phyloP scores from a whole-genome alignment of 2,113 vertebrate genomes.

The Daboia siamensis region DNA sequence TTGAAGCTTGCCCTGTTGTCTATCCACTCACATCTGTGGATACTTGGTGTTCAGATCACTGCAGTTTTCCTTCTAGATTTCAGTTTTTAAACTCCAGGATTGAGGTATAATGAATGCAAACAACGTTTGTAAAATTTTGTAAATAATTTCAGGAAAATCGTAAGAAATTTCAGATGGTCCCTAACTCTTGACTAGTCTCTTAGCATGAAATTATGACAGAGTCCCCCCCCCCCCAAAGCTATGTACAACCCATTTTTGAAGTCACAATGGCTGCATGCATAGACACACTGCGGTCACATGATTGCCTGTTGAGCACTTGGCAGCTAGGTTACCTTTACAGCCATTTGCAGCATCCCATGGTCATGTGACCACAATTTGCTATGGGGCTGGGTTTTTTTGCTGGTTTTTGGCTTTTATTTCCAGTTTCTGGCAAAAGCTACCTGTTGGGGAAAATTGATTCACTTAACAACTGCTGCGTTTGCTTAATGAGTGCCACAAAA shows the following conservation, averaged over 20 bases:
- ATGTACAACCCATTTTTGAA: not conserved
- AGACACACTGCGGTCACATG: not conserved
- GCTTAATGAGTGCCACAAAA: not conserved
- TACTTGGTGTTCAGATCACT: not conserved
- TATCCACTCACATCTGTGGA: constrained; percentile 16
- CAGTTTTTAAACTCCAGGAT: not conserved
- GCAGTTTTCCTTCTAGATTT: not conserved
- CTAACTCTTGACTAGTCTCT: not conserved
- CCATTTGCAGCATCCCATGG: not conserved
- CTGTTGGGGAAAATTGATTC: not conserved
- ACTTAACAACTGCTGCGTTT: not conserved
- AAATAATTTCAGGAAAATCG: not conserved
- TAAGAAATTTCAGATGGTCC: not conserved
- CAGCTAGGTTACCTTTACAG: not conserved
- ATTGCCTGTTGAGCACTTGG: not conserved
- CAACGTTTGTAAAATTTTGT: not conserved
- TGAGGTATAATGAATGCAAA: not conserved
- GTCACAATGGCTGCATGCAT: not conserved
- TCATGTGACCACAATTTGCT: not conserved
- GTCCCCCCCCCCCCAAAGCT: not conserved
- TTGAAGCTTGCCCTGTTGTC: not conserved
- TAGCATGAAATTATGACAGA: not conserved
- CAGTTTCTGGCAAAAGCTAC: not conserved
- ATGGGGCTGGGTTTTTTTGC: not conserved
- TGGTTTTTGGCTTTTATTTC: not conserved